Evolutionary conservation across 2,888 invertebrate genomes (phyloP).

Genomic region (Emmelina monodactyla): DNA sequence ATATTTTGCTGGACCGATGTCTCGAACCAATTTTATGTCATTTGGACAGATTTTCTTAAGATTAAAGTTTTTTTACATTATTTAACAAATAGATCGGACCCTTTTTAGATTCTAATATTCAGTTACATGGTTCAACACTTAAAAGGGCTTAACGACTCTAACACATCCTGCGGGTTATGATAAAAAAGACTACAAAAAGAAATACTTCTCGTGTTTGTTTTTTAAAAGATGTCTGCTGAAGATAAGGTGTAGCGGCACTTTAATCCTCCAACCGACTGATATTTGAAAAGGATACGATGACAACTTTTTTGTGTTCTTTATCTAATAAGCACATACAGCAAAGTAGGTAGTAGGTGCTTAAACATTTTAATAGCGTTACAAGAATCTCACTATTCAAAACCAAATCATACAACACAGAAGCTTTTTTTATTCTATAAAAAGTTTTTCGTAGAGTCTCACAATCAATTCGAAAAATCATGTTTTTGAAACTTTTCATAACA

Average conservation of each 20-base stretch:
- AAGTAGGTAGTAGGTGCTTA: conserved; percentile 22
- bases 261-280: conserved; percentile 61
- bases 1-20: conserved; percentile 55
- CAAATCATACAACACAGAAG: too few relatives aligned
- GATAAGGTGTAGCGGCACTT: conserved; percentile 63
- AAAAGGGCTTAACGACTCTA: conserved; percentile 67
- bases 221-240: conserved; percentile 64
- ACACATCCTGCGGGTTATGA: conserved; percentile 67
- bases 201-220: conserved; percentile 62
- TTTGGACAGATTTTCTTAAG: conserved; percentile 61
- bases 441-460: too few relatives aligned
- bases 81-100: conserved; percentile 65
- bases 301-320: conserved; percentile 58
- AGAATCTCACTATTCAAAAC: too few relatives aligned
- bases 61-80: conserved; percentile 60
- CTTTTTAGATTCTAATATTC: conserved; percentile 62
- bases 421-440: too few relatives aligned
- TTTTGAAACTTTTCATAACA: too few relatives aligned
- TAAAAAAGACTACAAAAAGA: conserved; percentile 62
- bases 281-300: conserved; percentile 67
- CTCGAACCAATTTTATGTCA: conserved; percentile 64
- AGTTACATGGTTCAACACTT: conserved; percentile 68
- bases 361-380: too few relatives aligned
- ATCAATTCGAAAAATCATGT: too few relatives aligned
- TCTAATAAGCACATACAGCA: conserved; percentile 46